Evolutionary conservation across 2,888 invertebrate genomes (phyloP).

Genomic region (Tryphoninae sp.): DNA sequence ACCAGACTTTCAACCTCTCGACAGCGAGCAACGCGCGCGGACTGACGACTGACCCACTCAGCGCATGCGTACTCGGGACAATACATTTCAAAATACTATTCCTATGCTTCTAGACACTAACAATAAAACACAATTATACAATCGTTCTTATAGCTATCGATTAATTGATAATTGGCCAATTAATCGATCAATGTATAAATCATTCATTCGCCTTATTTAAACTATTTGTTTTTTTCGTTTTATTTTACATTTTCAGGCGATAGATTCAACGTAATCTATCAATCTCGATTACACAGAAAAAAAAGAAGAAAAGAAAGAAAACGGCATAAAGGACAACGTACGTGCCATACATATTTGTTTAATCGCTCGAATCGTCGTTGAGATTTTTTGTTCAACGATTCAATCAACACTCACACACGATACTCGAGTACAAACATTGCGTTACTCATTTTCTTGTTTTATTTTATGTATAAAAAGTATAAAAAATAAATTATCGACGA

Average conservation of each 20-base stretch:
- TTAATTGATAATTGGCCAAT: not conserved
- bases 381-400: conserved; percentile 30
- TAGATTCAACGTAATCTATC: not conserved
- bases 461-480: conserved; percentile 66
- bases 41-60: conserved; percentile 9
- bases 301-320: not conserved
- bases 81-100: conserved; percentile 17
- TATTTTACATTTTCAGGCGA: not conserved
- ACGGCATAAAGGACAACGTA: not conserved
- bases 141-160: too few species aligned
- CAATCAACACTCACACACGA: conserved; percentile 30
- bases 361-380: conserved; percentile 25
- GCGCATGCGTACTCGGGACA: conserved; percentile 29
- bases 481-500: conserved; percentile 65
- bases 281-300: not conserved
- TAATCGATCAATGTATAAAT: not conserved
- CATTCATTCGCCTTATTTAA: not conserved
- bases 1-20: not conserved
- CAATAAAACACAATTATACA: too few species aligned
- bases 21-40: conserved; percentile 21
- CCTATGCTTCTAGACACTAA: not conserved
- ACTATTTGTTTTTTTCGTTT: not conserved
- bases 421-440: conserved; percentile 30
- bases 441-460: conserved; percentile 4
- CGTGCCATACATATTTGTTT: not conserved